Evolutionary conservation across 1,140 invertebrate genomes (phyloP).

Genomic region (Plodia interpunctella): DNA sequence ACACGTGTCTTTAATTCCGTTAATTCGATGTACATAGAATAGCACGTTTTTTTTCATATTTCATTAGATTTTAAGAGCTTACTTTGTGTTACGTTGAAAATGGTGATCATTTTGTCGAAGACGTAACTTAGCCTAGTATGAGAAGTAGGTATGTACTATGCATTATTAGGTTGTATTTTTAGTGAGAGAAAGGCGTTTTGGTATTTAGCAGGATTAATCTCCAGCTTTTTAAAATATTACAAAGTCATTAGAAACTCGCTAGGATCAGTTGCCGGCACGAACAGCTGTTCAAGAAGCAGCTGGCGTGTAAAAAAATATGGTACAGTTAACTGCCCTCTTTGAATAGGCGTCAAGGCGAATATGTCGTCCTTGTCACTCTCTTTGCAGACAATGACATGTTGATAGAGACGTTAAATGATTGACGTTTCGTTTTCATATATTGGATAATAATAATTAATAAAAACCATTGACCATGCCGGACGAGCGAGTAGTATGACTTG

Average conservation of each 20-base stretch:
- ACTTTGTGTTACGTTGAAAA: too few species aligned
- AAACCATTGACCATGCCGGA: conserved; percentile 17
- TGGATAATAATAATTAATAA: conserved; percentile 21
- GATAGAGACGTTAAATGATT: conserved; percentile 40
- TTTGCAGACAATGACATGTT: conserved; percentile 18
- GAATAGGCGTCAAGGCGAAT: conserved; percentile 40
- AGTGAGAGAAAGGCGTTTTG: background rate
- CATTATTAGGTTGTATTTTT: background rate
- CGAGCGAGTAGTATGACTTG: conserved; percentile 18
- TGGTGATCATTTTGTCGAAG: too few species aligned
- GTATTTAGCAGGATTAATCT: too few species aligned
- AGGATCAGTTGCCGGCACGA: conserved; percentile 43
- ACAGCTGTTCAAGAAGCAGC: conserved; percentile 70
- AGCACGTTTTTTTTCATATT: too few species aligned
- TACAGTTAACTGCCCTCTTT: conserved; percentile 64
- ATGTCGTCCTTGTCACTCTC: conserved; percentile 45
- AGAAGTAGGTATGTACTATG: too few species aligned
- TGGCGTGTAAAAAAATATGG: conserved; percentile 68
- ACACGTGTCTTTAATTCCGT: conserved; percentile 8
- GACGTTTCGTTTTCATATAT: conserved; percentile 25
- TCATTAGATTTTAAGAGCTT: too few species aligned
- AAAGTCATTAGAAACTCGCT: conserved; percentile 1
- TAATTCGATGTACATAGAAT: background rate
- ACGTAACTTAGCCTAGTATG: too few species aligned
- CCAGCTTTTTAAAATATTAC: background rate